Evolutionary conservation across 2,113 vertebrate genomes (phyloP).

Genomic region (Hemichromis elongatus): DNA sequence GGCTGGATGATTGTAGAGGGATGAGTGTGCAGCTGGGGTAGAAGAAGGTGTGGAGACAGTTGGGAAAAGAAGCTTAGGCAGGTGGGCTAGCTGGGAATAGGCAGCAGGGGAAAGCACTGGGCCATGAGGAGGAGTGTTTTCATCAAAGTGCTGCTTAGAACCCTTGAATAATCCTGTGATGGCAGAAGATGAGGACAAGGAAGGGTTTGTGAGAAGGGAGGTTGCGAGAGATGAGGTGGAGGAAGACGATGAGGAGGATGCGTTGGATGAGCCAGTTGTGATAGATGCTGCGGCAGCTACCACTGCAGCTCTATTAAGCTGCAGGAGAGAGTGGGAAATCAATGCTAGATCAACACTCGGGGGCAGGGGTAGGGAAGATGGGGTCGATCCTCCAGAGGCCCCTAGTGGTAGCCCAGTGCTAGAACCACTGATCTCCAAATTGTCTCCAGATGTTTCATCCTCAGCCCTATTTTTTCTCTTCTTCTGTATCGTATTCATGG

Average conservation of each 20-base stretch:
- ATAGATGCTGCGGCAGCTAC: conserved; percentile 68
- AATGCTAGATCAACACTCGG: conserved; percentile 76
- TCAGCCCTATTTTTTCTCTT: conserved; percentile 64
- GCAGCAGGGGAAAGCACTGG: conserved; percentile 72
- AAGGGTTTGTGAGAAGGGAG: conserved; percentile 70
- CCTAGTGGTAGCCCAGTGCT: conserved; percentile 52
- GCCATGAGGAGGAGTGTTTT: conserved; percentile 76
- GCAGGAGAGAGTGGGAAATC: conserved; percentile 77
- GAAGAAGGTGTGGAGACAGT: conserved; percentile 65
- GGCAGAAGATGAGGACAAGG: conserved; percentile 72
- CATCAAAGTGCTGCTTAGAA: conserved; percentile 75
- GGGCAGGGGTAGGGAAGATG: conserved; percentile 72
- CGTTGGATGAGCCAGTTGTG: conserved; percentile 51
- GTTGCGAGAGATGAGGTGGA: conserved; percentile 74
- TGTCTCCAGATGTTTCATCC: conserved; percentile 61
- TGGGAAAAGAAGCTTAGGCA: conserved; percentile 77
- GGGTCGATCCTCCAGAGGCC: conserved; percentile 59
- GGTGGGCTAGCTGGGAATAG: conserved; percentile 74
- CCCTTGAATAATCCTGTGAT: conserved; percentile 73
- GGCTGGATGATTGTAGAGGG: conserved; percentile 66
- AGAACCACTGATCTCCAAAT: conserved; percentile 43
- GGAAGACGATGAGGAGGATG: conserved; percentile 57
- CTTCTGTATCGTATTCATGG: conserved; percentile 69
- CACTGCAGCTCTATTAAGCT: conserved; percentile 74
- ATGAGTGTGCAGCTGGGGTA: conserved; percentile 63